Conservation (phyloP, 2,797 vertebrate genomes). For the Myotis findleyi region DNA sequence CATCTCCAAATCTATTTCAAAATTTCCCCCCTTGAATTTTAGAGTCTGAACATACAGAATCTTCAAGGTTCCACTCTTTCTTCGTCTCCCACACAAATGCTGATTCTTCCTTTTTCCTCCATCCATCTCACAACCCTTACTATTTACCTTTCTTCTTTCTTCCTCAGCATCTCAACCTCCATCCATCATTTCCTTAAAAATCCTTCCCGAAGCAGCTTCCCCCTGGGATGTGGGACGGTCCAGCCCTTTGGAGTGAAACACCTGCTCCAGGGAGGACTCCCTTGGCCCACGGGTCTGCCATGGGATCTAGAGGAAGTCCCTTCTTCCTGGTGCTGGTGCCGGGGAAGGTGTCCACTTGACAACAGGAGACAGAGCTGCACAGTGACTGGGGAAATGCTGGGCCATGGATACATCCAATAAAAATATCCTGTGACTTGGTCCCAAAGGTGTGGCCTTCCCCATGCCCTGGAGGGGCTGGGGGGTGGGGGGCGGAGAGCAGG, state of each 20-base stretch:
- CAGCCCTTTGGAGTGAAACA: not conserved
- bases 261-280: not conserved
- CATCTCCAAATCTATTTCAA: not conserved
- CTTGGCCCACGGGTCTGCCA: not conserved
- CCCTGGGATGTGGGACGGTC: not conserved
- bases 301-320: not conserved
- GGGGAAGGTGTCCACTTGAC: not conserved
- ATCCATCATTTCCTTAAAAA: not conserved
- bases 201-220: not conserved
- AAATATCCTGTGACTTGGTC: not conserved
- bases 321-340: not conserved
- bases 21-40: not conserved
- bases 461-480: accelerated
- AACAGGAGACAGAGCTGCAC: not conserved
- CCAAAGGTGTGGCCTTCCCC: not conserved
- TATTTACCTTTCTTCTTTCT: not conserved
- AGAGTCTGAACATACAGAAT: not conserved
- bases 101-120: not conserved
- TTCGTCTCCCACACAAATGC: not conserved
- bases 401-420: not conserved
- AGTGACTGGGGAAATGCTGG: not conserved
- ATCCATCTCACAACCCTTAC: not conserved
- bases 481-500: accelerated
- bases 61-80: not conserved
- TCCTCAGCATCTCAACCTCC: not conserved